Base-by-base conservation (phyloP, 2,797 vertebrate species). In the Anabas testudineus region DNA sequence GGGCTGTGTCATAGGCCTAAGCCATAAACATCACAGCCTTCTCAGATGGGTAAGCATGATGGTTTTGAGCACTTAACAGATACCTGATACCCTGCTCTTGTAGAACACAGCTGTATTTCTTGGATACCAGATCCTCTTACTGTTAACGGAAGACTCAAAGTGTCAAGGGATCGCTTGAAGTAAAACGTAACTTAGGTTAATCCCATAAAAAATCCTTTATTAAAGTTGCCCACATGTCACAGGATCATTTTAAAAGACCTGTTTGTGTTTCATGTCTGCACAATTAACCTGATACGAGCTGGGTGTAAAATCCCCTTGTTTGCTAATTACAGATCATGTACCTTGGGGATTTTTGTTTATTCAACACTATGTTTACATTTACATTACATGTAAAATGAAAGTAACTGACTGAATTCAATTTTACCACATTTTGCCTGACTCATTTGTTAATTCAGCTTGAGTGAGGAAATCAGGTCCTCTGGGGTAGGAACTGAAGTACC, bases 391-490 rank as follows among this genome's bases (percentile, higher is more conserved):
- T 61, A 62, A 68, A 45, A 24, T 10, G 14, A 22, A 71, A 76
- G 58, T 36, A 64, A 65, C 18, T 42, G 47, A 71, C 81, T 72
- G 43, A 74, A 84, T 80, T 74, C 71, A 73, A 81, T 18, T 37
- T 28, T 67, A 74, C 30, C 77, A 80, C 51, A 60, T 58, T 68
- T 60, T 63, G 14, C 48, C 53, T 74, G 73, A 61, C 45, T 63
- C 56, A 78, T 67, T 62, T 46, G 36, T 72, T 80, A 84, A 85
- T 85, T 67, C 71, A 46, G 62, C 67, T 3, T 5, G 5, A 63
- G 39, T 21, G 52, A 68, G 60, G 65, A 67, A 67, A 80, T 52
- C 60, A 69, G 71, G 56, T 32, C 47, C 54, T 45, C 58, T 34
- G 34, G 34, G 28, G 30, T 30, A 7, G 7, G 28, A 30, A 30